These are phyloP conservation scores for Teleogryllus occipitalis DNA, from an alignment of 1,140 invertebrate species.

Conservation along the genomic window DNA sequence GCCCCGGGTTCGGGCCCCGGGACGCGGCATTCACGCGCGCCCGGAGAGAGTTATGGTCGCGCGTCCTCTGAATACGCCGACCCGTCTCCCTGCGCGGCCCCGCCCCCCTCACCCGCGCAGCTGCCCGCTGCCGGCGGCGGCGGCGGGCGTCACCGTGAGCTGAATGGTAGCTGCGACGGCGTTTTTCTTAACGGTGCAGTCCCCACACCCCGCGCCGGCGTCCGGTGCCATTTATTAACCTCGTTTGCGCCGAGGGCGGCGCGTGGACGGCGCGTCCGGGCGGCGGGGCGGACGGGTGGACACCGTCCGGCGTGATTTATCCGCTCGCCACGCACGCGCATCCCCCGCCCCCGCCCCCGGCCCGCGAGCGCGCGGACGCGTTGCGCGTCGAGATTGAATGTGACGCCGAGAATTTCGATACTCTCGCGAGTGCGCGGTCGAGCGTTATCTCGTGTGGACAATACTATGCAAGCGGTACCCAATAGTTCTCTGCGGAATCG, in stretches of 20 bases:
- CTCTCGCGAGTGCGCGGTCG: background rate
- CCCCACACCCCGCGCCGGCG: too few species aligned
- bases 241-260: background rate
- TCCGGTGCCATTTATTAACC: background rate
- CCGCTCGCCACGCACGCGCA: too few species aligned
- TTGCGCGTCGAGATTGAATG: background rate
- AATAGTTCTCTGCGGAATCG: background rate
- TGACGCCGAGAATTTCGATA: conserved; percentile 3
- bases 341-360: too few species aligned
- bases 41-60: background rate
- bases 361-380: too few species aligned
- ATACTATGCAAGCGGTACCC: background rate
- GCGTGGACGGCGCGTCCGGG: background rate
- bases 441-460: background rate
- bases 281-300: background rate
- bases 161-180: background rate
- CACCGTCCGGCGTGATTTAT: background rate
- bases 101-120: too few species aligned
- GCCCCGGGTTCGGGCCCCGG: background rate
- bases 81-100: background rate
- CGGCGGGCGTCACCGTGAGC: background rate
- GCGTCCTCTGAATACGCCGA: background rate
- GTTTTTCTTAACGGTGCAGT: background rate
- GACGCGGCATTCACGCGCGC: background rate
- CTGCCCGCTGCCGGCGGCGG: too few species aligned